Conservation (phyloP, 2,888 invertebrate genomes). For the Macrosoma leucophasiata region DNA sequence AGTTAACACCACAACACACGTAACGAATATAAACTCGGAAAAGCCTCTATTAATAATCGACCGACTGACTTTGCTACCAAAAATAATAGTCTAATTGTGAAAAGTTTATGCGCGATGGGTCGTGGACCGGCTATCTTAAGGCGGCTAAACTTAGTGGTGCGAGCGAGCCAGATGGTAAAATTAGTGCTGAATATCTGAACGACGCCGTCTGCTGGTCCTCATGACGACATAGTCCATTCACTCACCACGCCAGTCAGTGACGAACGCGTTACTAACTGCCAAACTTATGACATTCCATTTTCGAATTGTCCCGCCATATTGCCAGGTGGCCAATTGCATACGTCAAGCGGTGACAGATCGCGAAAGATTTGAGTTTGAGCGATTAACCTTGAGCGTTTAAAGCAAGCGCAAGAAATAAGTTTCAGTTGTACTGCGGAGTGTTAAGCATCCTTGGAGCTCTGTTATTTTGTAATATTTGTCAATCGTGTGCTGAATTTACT, state of each 20-base stretch:
- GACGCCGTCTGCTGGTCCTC: constrained; percentile 68
- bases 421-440: too few relatives aligned
- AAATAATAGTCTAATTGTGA: constrained; percentile 78
- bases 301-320: constrained; percentile 49
- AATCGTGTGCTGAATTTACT: constrained; percentile 7
- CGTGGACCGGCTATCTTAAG: constrained; percentile 77
- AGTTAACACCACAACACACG: constrained; percentile 76
- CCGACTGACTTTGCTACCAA: constrained; percentile 77
- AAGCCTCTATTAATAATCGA: constrained; percentile 78
- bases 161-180: constrained; percentile 73
- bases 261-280: constrained; percentile 58
- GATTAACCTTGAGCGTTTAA: too few relatives aligned
- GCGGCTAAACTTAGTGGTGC: constrained; percentile 77
- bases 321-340: too few relatives aligned
- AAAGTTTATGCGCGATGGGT: constrained; percentile 76
- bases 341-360: too few relatives aligned
- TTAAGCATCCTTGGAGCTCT: too few relatives aligned
- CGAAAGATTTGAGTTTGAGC: too few relatives aligned
- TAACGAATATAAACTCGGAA: constrained; percentile 77
- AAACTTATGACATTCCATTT: constrained; percentile 72
- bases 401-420: too few relatives aligned
- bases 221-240: constrained; percentile 68
- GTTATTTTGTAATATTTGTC: too few relatives aligned
- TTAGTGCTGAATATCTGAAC: constrained; percentile 63
- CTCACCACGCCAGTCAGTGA: constrained; percentile 52